These are phyloP conservation scores for Musca vetustissima DNA, from an alignment of 1,140 invertebrate species.

Conservation along the genomic window DNA sequence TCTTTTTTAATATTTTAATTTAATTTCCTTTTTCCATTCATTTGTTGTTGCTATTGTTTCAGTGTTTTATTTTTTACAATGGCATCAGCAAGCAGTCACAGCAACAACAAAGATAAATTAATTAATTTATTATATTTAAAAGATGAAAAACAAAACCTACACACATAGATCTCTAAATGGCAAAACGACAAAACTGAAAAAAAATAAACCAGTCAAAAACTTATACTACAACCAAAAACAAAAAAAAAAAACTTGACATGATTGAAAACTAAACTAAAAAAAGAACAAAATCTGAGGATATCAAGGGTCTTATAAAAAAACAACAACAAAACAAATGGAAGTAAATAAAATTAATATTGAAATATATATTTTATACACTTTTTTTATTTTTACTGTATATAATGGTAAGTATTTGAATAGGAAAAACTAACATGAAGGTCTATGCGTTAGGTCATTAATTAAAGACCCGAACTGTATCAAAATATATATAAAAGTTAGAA, in stretches of 20 bases:
- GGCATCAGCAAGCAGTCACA: constrained; percentile 54
- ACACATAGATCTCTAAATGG: constrained; percentile 1
- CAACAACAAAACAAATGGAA: constrained; percentile 5
- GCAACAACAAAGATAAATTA: constrained; percentile 45
- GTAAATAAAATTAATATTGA: constrained; percentile 24
- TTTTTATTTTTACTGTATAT: background rate
- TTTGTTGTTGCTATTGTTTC: background rate
- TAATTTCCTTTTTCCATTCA: background rate
- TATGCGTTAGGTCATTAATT: no score
- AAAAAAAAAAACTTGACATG: constrained; percentile 11
- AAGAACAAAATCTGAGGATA: constrained; percentile 29
- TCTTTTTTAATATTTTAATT: no score
- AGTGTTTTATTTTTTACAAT: constrained; percentile 18
- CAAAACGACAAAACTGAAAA: constrained; percentile 8
- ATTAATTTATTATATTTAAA: constrained; percentile 27
- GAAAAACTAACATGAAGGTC: no score
- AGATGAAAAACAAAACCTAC: background rate
- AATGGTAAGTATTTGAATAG: no score
- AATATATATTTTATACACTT: background rate
- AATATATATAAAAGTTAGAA: no score
- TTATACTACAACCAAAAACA: constrained; percentile 2
- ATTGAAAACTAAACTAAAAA: constrained; percentile 16
- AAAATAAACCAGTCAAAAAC: constrained; percentile 18
- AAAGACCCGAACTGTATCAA: no score
- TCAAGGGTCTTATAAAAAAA: constrained; percentile 34